Evolutionary conservation across 2,888 invertebrate genomes (phyloP).

Genomic region (Scotopteryx bipunctaria): DNA sequence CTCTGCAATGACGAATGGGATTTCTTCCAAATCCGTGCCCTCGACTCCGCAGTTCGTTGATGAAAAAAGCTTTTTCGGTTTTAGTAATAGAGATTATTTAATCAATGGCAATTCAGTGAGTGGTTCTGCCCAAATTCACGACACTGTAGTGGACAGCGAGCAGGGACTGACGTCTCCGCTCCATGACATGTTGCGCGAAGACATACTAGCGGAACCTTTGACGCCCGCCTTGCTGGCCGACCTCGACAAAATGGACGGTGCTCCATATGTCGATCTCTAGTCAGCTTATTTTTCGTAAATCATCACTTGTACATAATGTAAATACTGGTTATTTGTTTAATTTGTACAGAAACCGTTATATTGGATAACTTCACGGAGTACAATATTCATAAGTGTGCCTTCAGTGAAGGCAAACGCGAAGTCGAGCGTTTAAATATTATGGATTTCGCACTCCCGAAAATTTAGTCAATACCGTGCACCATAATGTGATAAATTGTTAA

Average conservation of each 20-base stretch:
- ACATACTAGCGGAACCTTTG: conserved; percentile 65
- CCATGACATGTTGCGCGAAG: conserved; percentile 72
- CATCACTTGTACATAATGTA: conserved; percentile 57
- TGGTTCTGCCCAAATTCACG: conserved; percentile 55
- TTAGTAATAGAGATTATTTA: conserved; percentile 84
- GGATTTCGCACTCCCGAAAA: conserved; percentile 70
- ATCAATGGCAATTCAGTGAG: conserved; percentile 85
- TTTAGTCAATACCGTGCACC: conserved; percentile 64
- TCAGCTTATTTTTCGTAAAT: conserved; percentile 50
- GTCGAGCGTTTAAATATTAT: conserved; percentile 54
- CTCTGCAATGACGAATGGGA: conserved; percentile 70
- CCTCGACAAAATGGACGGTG: conserved; percentile 73
- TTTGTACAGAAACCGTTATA: conserved; percentile 68
- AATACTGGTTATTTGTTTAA: conserved; percentile 57
- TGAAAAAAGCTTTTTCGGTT: conserved; percentile 81
- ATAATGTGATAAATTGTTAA: conserved; percentile 56
- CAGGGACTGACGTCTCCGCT: conserved; percentile 65
- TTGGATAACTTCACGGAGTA: conserved; percentile 71
- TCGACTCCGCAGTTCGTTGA: conserved; percentile 85
- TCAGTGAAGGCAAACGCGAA: conserved; percentile 73
- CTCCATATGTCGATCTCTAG: conserved; percentile 78
- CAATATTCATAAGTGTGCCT: conserved; percentile 73
- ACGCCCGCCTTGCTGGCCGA: conserved; percentile 74
- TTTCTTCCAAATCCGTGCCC: conserved; percentile 89
- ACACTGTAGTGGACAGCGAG: conserved; percentile 58